Base-by-base conservation (phyloP, 1,140 invertebrate genomes). In the Propsilocerus akamusi region DNA sequence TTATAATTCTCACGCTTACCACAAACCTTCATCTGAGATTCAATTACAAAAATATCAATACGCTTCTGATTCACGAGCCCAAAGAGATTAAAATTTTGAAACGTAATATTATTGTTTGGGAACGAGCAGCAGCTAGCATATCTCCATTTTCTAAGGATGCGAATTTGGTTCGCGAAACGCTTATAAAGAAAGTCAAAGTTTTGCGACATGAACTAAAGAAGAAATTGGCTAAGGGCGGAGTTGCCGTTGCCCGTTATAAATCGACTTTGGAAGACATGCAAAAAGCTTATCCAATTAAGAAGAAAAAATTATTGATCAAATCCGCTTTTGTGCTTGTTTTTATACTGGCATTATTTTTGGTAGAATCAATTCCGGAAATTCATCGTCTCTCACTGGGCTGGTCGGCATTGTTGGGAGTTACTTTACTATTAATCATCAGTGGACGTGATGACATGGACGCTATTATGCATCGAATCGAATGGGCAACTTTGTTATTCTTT, bases 401-500 rank as follows among this genome's bases (percentile, higher is more conserved):
- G 83, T 84, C 81, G 5, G 80, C 85, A 0, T 62, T 91, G 3
- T 62, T 88, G 4, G 85, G 83, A 1, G 80, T 80, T 0, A 58
- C 86, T 10, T 59, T 84, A 1, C 62, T 83, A 4, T 64, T 91
- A 0, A 69, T 87, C 4, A 56, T 89, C 30, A 75, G 82, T 1
- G 82, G 87, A 54, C 68, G 69, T 12, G 71, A 78, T 17, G 81
- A 89, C 58, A 59, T 90, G 20, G 86, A 89, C 57, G 76, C 77
- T 2, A 71, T 90, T 14, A 67, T 90, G 49, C 72, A 77, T 0
- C 70, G 82, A 52, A 81, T 91, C 0, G 87, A 91, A 62, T 89
- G 85, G 85, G 78, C 79, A 3, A 89, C 86, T 2, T 65, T 91
- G 1, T 63, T 89, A n/a, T 91, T 90, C 63, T 89, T 91, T 57